Evolutionary conservation across 2,113 vertebrate genomes (phyloP).

Genomic region (Kryptolebias marmoratus): DNA sequence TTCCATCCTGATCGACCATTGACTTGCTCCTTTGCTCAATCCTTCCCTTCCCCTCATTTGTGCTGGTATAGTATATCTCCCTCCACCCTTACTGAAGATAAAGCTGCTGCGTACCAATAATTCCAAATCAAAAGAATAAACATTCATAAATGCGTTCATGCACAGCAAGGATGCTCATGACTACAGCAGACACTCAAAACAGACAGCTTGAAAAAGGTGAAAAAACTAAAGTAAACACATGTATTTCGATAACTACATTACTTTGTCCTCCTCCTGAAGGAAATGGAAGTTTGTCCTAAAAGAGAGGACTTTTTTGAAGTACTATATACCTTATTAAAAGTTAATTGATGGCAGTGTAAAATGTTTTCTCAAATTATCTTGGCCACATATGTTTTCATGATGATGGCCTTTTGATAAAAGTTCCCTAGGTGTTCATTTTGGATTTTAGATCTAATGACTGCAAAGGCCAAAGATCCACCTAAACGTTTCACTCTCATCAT

Average conservation of each 20-base stretch:
- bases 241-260: too few relatives aligned
- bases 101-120: conserved; percentile 28
- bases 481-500: too few relatives aligned
- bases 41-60: conserved; percentile 62
- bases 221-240: neutral
- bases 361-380: conserved; percentile 80
- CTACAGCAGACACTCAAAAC: conserved; percentile 20
- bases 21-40: conserved; percentile 53
- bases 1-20: conserved; percentile 64
- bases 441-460: too few relatives aligned
- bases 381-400: too few relatives aligned
- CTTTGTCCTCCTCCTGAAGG: conserved; percentile 60
- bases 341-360: conserved; percentile 81
- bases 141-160: conserved; percentile 6
- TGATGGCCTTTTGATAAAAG: too few relatives aligned
- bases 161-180: conserved; percentile 3
- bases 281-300: conserved; percentile 81
- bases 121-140: conserved; percentile 47
- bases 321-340: conserved; percentile 38
- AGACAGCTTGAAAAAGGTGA: conserved; percentile 33
- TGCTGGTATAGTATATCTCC: conserved; percentile 52
- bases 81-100: conserved; percentile 55
- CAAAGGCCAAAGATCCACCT: too few relatives aligned
- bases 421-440: too few relatives aligned
- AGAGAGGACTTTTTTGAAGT: conserved; percentile 35